Percentiles rank a stretch among this genome's conserved stretches.
Conservation (phyloP, 2,888 invertebrate genomes). For the Syrphus vitripennis region DNA sequence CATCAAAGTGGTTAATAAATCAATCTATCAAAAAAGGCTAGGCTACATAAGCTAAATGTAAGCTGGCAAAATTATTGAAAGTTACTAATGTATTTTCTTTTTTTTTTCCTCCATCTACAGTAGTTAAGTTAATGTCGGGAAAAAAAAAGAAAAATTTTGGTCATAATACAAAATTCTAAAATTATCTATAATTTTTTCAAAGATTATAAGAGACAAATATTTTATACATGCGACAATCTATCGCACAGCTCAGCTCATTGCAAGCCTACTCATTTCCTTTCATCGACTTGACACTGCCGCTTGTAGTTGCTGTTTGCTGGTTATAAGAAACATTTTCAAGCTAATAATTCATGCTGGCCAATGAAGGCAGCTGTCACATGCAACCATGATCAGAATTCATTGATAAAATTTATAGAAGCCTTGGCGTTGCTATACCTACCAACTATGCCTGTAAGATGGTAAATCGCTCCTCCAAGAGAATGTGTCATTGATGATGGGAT, state of each 20-base stretch:
- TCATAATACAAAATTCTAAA: conserved; percentile 2
- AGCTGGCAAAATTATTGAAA: not conserved
- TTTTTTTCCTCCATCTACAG: not conserved
- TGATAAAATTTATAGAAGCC: conserved; percentile 64
- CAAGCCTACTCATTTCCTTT: conserved; percentile 63
- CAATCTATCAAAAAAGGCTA: conserved; percentile 5
- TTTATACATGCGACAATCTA: conserved; percentile 22
- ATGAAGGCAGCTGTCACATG: conserved; percentile 61
- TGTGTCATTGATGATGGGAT: not conserved
- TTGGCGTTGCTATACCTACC: conserved; percentile 38
- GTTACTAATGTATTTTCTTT: not conserved
- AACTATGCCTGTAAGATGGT: not conserved
- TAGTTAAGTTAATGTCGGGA: not conserved
- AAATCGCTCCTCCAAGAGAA: conserved; percentile 4
- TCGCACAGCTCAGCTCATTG: not conserved
- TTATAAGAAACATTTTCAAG: conserved; percentile 32
- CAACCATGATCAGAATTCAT: conserved; percentile 67
- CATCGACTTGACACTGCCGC: not conserved
- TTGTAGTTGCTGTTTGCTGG: not conserved
- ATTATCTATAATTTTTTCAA: not conserved
- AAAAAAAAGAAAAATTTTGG: not conserved
- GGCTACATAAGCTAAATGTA: not conserved
- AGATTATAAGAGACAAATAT: conserved; percentile 5
- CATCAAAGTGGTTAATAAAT: conserved; percentile 14
- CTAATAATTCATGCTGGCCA: conserved; percentile 62